A percentile compares a stretch with the other conserved stretches of the same genome.
These are phyloP conservation scores for Halichondria panicea DNA, from an alignment of 37 sponge, comb jelly and placozoan genomes.

Conservation along the genomic window DNA sequence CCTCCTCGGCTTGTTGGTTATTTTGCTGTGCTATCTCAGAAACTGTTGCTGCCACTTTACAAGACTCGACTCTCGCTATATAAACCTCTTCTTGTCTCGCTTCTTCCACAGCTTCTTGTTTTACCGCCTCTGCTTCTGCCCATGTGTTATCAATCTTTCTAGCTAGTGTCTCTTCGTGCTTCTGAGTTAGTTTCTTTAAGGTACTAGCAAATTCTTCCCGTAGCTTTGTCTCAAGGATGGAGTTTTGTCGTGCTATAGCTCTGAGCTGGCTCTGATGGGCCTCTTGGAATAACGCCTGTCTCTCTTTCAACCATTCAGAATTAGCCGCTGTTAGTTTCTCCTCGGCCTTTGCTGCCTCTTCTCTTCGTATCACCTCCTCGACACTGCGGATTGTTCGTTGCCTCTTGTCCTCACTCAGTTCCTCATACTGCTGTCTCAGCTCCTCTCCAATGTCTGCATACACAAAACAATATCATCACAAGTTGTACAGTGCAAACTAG, in stretches of 20 bases:
- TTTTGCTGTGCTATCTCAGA: slow-evolving; percentile 5
- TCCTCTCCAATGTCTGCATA: slow-evolving; percentile 51
- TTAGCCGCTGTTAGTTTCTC: slow-evolving; percentile 6
- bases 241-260: slow-evolving; percentile 27
- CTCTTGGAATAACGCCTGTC: slow-evolving; percentile 30
- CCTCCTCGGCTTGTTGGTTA: slow-evolving; percentile 7
- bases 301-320: slow-evolving; percentile 46
- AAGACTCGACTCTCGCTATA: slow-evolving; percentile 35
- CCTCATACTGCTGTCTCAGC: slow-evolving; percentile 22
- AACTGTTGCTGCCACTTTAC: slow-evolving; percentile 14
- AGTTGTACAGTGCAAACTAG: too few species aligned
- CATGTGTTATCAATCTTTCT: slow-evolving; percentile 12
- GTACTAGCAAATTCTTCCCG: slow-evolving; percentile 32
- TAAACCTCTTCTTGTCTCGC: slow-evolving; percentile 50
- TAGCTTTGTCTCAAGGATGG: slow-evolving; percentile 36
- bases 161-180: slow-evolving; percentile 22
- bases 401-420: slow-evolving; percentile 27
- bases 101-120: slow-evolving; percentile 22
- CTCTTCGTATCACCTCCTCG: slow-evolving; percentile 67
- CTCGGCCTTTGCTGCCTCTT: slow-evolving; percentile 31
- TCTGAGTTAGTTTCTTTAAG: neutral
- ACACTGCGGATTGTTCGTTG: slow-evolving; percentile 48
- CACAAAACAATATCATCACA: too few species aligned
- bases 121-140: slow-evolving; percentile 44
- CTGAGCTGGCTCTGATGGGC: slow-evolving; percentile 28